Evolutionary conservation across 2,113 vertebrate genomes (phyloP).

Genomic region (Calidris pugnax): DNA sequence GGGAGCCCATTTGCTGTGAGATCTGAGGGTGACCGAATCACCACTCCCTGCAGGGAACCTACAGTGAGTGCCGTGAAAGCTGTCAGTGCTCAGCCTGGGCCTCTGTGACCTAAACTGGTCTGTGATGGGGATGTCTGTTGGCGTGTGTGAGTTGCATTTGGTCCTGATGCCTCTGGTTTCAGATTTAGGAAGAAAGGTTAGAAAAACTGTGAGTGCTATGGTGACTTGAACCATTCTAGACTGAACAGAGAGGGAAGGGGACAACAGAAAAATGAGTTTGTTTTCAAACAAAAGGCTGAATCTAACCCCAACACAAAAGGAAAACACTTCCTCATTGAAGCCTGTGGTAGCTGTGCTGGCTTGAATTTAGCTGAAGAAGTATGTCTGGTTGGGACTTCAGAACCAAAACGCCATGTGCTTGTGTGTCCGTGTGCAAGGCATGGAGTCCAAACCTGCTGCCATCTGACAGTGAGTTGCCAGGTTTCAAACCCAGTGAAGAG

Average conservation of each 20-base stretch:
- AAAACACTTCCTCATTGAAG: neutral
- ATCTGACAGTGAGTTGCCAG: neutral
- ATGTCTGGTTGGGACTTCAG: neutral
- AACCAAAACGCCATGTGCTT: neutral
- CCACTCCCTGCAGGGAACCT: neutral
- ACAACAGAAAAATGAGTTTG: neutral
- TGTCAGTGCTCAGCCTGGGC: neutral
- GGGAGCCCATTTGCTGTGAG: neutral
- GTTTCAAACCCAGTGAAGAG: neutral
- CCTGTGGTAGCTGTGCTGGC: neutral
- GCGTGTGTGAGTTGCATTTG: rapidly evolving
- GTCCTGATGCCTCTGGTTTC: neutral
- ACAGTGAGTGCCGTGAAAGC: neutral
- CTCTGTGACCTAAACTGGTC: neutral
- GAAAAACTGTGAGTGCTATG: neutral
- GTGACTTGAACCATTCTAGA: neutral
- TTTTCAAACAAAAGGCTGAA: conserved; percentile 2
- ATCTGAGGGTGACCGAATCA: neutral
- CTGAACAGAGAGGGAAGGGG: neutral
- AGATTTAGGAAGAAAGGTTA: neutral
- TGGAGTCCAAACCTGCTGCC: neutral
- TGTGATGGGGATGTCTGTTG: neutral
- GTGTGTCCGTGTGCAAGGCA: neutral
- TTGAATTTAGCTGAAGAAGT: neutral
- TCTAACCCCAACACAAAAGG: neutral